phyloP scores from a whole-genome alignment of 2,113 vertebrate genomes.

The Mesocricetus auratus region DNA sequence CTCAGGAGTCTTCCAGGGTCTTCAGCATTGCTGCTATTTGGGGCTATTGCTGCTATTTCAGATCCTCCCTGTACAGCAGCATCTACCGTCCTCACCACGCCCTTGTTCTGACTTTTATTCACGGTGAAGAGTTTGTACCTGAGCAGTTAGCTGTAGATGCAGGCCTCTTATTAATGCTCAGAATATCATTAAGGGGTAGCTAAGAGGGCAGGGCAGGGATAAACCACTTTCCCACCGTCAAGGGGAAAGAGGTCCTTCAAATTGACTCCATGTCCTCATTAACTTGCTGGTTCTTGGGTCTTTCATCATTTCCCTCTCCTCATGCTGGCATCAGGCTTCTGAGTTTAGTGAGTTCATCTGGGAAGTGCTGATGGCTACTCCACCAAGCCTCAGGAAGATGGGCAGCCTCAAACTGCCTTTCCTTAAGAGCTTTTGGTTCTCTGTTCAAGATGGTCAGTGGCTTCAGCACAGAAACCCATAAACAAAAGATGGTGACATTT shows the following conservation, averaged over 20 bases:
- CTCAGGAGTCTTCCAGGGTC: not conserved
- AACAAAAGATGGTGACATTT: not conserved
- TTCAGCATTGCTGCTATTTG: not conserved
- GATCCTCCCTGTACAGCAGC: not conserved
- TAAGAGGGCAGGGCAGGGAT: not conserved
- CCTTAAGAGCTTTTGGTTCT: not conserved
- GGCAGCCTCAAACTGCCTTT: not conserved
- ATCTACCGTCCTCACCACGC: not conserved
- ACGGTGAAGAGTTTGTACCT: not conserved
- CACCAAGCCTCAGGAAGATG: not conserved
- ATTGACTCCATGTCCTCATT: not conserved
- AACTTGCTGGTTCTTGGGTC: not conserved
- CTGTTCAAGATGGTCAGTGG: not conserved
- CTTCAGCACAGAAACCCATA: not conserved
- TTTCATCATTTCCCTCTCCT: not conserved
- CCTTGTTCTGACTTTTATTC: not conserved
- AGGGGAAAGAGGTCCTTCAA: not conserved
- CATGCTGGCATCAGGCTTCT: not conserved
- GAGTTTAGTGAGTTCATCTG: not conserved
- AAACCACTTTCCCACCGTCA: slow-evolving; percentile 28
- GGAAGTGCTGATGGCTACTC: not conserved
- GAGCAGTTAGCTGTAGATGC: not conserved
- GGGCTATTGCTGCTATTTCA: not conserved
- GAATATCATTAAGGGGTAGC: not conserved
- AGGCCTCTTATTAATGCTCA: slow-evolving; percentile 35